Base-by-base conservation (phyloP, 2,888 invertebrate species). In the Lordiphosa andalusiaca region DNA sequence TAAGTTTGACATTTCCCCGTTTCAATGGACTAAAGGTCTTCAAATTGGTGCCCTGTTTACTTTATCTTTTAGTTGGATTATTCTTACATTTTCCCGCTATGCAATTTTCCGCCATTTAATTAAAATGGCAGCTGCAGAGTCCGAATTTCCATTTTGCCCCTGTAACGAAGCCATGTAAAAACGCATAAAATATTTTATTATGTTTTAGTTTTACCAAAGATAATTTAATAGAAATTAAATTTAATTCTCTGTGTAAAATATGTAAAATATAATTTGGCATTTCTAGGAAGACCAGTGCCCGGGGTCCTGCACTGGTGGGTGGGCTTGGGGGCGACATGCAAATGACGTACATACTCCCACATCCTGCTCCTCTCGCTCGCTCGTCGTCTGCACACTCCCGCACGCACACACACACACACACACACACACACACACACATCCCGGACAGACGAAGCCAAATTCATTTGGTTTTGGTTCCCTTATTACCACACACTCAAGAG, bases 61-160 rank as follows among this genome's bases (percentile, higher is more conserved):
- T 46, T 52, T n/a, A 49, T 55, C 25, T 25, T 25, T 6, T 25
- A 25, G 25, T 6, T 25, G 25, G 6, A 6, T 25, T 25, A 25
- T 6, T 6, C 6, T 25, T 25, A 6, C 25, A 25, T 25, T 25
- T 25, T 25, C 25, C 25, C 25, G 25, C 25, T 25, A 2, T 60
- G 38, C 39, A 65, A 55, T 36, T 48, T 49, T 12, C 36, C 23
- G n/a, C 38, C 25, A 48, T 49, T 39, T 65, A 69, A 69, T 69
- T 61, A 53, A 42, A 69, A 54, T 65, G 54, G 48, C 57, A 46
- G 44, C 48, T 53, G 53, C 50, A 51, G 37, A 50, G 50, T 50
- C 25, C 38, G 35, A 38, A 33, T 42, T 19, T 38, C 44, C 50
- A 52, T 48, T 44, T 42, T 5, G 2, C 23, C 42, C 6, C 25